Base-by-base conservation (phyloP, 2,888 invertebrate species). In the Drymonia ruficornis region DNA sequence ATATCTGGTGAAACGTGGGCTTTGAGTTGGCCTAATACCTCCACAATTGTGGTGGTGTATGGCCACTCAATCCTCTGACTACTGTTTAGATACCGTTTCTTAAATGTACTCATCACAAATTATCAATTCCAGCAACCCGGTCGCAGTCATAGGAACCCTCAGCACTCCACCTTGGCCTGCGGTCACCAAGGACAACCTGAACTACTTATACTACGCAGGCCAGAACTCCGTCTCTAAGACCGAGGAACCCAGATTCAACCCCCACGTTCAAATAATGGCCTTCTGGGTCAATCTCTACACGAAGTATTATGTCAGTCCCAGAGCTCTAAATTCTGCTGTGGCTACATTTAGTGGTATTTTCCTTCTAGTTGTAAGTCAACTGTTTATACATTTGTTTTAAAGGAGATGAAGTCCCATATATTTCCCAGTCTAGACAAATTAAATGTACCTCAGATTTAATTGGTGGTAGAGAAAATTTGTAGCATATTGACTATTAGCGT, bases 241-340 rank as follows among this genome's bases (percentile, higher is more conserved):
- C 0, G 80, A 82, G 50, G 60, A 67, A 11, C 13, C 59, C 1
- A 74, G 72, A 43, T 60, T 68, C 7, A 74, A 80, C 60, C 88
- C 88, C 0, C 84, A 86, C 34, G 51, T 67, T 0, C 61, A 72
- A 16, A 67, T 78, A 0, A 84, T 81, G 69, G 55, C 56, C 0
- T 78, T 83, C 62, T 86, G 86, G 86, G 66, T 70, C 42, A 63
- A 61, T 28, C 58, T 84, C 11, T 80, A 83, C 53, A 23, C 55
- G 1, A 63, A 59, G 3, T 76, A 81, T 59, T 84, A 86, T 49
- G 67, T 63, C n/a, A 56, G 75, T 44, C 86, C 85, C 0, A 51
- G 11, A 5, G 42, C 72, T 0, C 60, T 72, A 4, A 77, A 74
- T 0, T 73, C 80, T 23, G 75, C 77, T 40, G 57, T 54, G 1